These are phyloP conservation scores for Drosophila demipolita DNA, from an alignment of 2,888 invertebrate genomes.

Conservation along the genomic window DNA sequence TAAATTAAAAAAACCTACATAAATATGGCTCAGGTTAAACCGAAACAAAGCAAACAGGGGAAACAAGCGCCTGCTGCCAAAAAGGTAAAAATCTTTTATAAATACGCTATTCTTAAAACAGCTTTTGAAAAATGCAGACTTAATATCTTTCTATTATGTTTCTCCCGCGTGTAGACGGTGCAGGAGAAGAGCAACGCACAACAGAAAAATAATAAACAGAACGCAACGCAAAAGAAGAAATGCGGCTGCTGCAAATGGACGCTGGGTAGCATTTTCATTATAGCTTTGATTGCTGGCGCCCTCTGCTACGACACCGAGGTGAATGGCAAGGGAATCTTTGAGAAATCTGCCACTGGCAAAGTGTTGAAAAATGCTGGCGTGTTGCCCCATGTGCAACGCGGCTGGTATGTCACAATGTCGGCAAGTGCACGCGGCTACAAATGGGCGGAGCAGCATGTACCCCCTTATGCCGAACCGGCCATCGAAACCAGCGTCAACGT, in stretches of 20 bases:
- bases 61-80: conserved; percentile 81
- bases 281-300: conserved; percentile 87
- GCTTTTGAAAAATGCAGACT: conserved; percentile 10
- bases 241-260: conserved; percentile 88
- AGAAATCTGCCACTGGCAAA: conserved; percentile 89
- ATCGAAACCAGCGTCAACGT: conserved; percentile 87
- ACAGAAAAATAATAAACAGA: conserved; percentile 82
- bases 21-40: conserved; percentile 85
- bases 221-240: conserved; percentile 71
- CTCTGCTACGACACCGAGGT: conserved; percentile 89
- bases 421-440: conserved; percentile 88
- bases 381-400: conserved; percentile 88
- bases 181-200: conserved; percentile 82
- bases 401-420: conserved; percentile 87
- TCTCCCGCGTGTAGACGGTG: conserved; percentile 60
- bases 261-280: conserved; percentile 87
- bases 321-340: conserved; percentile 89
- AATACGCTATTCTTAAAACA: not conserved
- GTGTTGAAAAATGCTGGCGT: conserved; percentile 89
- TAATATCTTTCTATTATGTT: conserved; percentile 1
- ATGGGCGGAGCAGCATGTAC: conserved; percentile 89
- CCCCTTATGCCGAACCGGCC: conserved; percentile 89
- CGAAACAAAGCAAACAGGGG: conserved; percentile 84
- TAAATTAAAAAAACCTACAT: conserved; percentile 14
- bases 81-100: conserved; percentile 75